These are phyloP conservation scores for Drosophila nigritarsus DNA, from an alignment of 2,888 invertebrate genomes.

Conservation along the genomic window DNA sequence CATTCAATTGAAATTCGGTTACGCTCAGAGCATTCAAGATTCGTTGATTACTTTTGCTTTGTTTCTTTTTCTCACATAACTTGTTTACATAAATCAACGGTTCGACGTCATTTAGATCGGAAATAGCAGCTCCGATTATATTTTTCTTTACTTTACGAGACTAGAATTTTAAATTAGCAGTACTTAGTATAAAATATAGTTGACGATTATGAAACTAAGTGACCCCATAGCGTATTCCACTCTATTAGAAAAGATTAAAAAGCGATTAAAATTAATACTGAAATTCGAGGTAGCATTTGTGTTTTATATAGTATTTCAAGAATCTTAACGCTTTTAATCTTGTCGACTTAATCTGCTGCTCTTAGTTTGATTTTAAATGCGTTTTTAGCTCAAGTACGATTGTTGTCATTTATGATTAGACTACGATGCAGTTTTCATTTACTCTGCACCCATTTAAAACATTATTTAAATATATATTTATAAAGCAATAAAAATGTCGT, in stretches of 20 bases:
- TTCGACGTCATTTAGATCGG: conserved; percentile 47
- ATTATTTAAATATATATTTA: background rate
- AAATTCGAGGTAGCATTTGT: background rate
- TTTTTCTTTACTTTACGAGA: conserved; percentile 5
- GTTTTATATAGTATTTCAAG: background rate
- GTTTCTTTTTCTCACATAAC: conserved; percentile 10
- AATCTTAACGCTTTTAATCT: background rate
- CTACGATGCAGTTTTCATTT: background rate
- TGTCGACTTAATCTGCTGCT: background rate
- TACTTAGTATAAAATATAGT: background rate
- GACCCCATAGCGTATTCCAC: conserved; percentile 14
- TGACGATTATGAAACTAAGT: conserved; percentile 40
- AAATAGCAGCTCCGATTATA: conserved; percentile 38
- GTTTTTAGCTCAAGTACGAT: background rate
- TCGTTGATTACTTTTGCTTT: conserved; percentile 18
- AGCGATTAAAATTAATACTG: conserved; percentile 3
- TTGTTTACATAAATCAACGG: conserved; percentile 44
- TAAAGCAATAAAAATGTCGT: background rate
- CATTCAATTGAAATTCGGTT: conserved; percentile 24
- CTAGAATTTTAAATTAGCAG: conserved; percentile 21
- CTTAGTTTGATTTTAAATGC: conserved; percentile 1
- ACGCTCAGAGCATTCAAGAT: conserved; percentile 48
- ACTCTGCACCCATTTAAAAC: background rate
- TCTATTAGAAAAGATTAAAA: conserved; percentile 16
- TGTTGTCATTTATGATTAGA: background rate